A percentile compares a stretch with the other conserved stretches of the same genome.
phyloP scores from a whole-genome alignment of 1,140 invertebrate genomes.

The Drosophila seguyi region DNA sequence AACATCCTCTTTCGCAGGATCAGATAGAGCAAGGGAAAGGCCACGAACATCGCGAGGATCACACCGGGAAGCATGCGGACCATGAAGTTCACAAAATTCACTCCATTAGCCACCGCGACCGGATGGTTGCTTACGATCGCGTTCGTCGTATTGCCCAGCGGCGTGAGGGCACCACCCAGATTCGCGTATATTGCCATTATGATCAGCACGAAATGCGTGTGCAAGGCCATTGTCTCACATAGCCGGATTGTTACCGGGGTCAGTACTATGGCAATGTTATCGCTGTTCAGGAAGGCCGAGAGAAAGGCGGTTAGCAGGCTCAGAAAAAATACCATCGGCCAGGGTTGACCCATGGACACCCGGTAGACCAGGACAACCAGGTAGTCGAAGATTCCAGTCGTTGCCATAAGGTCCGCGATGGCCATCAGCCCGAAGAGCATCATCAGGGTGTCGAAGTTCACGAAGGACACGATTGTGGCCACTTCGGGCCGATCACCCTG shows the following conservation, averaged over 20 bases:
- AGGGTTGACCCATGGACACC: background rate
- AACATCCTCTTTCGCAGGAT: background rate
- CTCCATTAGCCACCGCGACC: slow-evolving; percentile 88
- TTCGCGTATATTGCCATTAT: slow-evolving; percentile 93
- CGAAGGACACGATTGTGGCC: slow-evolving; percentile 86
- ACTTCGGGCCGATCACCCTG: background rate
- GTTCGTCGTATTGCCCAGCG: slow-evolving; percentile 94
- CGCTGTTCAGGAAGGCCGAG: background rate
- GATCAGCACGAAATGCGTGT: slow-evolving; percentile 91
- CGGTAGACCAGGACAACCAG: background rate
- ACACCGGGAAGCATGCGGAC: slow-evolving; percentile 92
- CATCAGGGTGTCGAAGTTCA: background rate
- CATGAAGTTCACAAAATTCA: slow-evolving; percentile 92
- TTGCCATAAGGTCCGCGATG: background rate
- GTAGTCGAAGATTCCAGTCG: background rate
- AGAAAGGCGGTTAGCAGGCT: background rate
- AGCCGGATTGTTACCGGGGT: background rate
- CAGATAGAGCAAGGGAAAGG: slow-evolving; percentile 85
- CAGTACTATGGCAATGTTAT: background rate
- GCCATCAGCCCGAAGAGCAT: background rate
- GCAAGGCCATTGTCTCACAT: slow-evolving; percentile 93
- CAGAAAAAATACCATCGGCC: background rate
- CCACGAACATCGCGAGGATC: slow-evolving; percentile 88
- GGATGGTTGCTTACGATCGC: slow-evolving; percentile 93
- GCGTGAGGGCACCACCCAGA: slow-evolving; percentile 93